Percentiles rank a stretch among this genome's conserved stretches.
phyloP scores from a whole-genome alignment of 2,888 invertebrate genomes.

The Drosophila mimica region DNA sequence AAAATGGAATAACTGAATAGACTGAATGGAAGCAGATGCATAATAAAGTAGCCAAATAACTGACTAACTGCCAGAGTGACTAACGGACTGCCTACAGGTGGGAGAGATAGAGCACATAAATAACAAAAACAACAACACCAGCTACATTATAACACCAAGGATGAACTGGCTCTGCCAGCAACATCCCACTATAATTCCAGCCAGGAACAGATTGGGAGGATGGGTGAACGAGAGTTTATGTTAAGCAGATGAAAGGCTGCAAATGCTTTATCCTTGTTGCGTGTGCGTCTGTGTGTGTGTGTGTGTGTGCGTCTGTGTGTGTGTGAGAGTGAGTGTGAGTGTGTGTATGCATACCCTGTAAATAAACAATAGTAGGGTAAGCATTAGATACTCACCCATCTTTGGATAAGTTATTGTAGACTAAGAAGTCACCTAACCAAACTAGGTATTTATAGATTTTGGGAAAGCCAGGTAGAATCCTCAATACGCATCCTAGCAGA shows the following conservation, averaged over 20 bases:
- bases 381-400: too few species aligned
- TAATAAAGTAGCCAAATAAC: conserved; percentile 49
- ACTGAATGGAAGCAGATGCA: conserved; percentile 28
- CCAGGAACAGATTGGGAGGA: not conserved
- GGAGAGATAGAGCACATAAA: not conserved
- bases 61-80: conserved; percentile 1
- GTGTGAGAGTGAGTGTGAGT: not conserved
- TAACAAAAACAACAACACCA: conserved; percentile 28
- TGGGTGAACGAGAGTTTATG: conserved; percentile 12
- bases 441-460: too few species aligned
- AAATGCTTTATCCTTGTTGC: conserved; percentile 39
- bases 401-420: too few species aligned
- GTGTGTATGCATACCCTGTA: not conserved
- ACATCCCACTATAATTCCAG: conserved; percentile 13
- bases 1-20: conserved; percentile 67
- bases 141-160: conserved; percentile 34
- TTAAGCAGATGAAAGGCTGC: conserved; percentile 53
- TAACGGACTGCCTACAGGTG: conserved; percentile 8
- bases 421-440: too few species aligned
- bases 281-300: not conserved
- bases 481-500: too few species aligned
- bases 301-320: rapidly evolving
- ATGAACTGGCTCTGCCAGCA: conserved; percentile 18
- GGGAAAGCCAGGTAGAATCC: too few species aligned
- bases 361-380: not conserved